Base-by-base conservation (phyloP, 2,113 vertebrate species). In the Oenanthe melanoleuca region DNA sequence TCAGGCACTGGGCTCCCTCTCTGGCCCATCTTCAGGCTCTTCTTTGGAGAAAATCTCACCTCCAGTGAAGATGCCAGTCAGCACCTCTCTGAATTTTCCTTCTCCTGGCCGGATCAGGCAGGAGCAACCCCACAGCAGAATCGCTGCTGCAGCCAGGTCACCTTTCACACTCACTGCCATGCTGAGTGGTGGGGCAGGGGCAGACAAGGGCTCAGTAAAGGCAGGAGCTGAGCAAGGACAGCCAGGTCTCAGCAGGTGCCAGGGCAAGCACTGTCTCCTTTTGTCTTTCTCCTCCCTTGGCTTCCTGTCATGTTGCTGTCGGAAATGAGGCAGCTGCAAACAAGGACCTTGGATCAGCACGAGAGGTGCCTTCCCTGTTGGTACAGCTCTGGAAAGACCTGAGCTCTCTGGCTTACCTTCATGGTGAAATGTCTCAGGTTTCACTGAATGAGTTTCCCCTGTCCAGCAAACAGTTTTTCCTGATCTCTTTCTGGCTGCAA, bases 201-300 rank as follows among this genome's bases (percentile, higher is more conserved):
- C 28, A 70, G 37, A 42, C 42, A 45, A 72, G 34, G 34, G 31
- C 50, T 70, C 7, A 2, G 23, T 24, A 40, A 33, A 44, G 3
- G 1, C 4, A 78, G 22, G 40, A 77, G n/a, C 2, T 31, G 37
- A 8, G 26, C 47, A 89, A 92, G 67, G 52, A 12, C 29, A 94
- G 73, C 34, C 56, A 81, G 49, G 18, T 57, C 63, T 38, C 57
- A 75, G 71, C 2, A 0, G 66, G 49, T 44, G 29, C 37, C 28
- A 40, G 70, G 19, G 14, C 2, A 0, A 70, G 25, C 0, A 0
- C 42, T 4, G 0, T 21, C 40, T 63, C 29, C 45, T 93, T 80
- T 45, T 33, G 12, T 63, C 37, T 53, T 69, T 69, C 13, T 34
- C 19, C 13, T 60, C 16, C 38, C 33, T 89, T 42, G 52, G 33